phyloP scores from a whole-genome alignment of 2,888 invertebrate species.

The Drosophila testacea region DNA sequence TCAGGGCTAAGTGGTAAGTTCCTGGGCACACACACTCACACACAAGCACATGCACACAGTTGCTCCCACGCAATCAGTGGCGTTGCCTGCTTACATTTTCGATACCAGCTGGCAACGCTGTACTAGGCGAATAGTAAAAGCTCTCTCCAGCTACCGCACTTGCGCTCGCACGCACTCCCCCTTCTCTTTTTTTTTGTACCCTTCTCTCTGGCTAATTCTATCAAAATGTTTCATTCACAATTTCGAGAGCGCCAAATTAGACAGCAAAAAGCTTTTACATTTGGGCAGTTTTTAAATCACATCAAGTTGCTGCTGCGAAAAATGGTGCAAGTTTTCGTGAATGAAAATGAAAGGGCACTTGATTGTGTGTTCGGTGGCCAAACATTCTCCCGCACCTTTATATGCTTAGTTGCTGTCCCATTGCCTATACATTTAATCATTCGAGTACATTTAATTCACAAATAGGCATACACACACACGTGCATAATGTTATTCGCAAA shows the following conservation, averaged over 20 bases:
- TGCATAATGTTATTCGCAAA: conserved; percentile 55
- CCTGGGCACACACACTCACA: conserved; percentile 30
- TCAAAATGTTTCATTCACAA: conserved; percentile 69
- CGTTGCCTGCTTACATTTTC: conserved; percentile 39
- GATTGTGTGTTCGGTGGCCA: conserved; percentile 9
- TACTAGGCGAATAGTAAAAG: conserved; percentile 61
- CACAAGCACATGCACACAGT: conserved; percentile 10
- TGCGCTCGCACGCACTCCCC: conserved; percentile 3
- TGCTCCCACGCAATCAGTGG: conserved; percentile 45
- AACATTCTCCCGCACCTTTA: conserved; percentile 53
- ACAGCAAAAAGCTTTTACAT: conserved; percentile 55
- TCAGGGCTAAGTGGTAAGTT: conserved; percentile 85
- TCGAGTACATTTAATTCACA: conserved; percentile 61
- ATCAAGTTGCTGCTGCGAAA: conserved; percentile 42
- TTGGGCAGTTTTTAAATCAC: conserved; percentile 63
- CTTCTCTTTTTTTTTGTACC: not conserved
- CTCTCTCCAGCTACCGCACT: conserved; percentile 38
- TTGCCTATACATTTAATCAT: conserved; percentile 46
- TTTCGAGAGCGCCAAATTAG: conserved; percentile 59
- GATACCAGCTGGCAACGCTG: conserved; percentile 59
- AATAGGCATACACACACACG: conserved; percentile 10
- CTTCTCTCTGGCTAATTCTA: conserved; percentile 16
- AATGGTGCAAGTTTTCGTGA: conserved; percentile 70
- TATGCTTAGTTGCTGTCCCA: conserved; percentile 53
- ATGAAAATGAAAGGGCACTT: conserved; percentile 69